Conservation (phyloP, 2,113 vertebrate species). For the Cebus imitator region DNA sequence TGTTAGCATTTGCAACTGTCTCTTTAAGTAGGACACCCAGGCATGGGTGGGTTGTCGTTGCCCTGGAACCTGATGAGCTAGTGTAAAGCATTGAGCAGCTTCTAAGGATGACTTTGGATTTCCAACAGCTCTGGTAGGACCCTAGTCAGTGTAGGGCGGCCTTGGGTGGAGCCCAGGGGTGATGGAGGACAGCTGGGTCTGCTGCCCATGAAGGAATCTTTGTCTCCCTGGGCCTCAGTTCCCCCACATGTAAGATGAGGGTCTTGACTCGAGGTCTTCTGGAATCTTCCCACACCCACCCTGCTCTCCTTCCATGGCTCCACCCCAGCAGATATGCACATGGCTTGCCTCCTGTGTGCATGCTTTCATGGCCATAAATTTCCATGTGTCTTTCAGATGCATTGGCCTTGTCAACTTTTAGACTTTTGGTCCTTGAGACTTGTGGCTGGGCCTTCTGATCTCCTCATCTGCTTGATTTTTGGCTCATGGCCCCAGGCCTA, state of each 20-base stretch:
- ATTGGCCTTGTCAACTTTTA: neutral
- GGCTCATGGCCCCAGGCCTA: rapidly evolving
- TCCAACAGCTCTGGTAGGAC: too few species aligned
- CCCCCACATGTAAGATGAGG: neutral
- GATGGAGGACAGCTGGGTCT: neutral
- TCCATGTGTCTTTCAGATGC: neutral
- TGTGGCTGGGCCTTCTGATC: neutral
- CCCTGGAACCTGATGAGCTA: neutral
- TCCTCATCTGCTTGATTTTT: neutral
- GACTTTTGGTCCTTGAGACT: neutral
- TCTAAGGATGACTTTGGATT: neutral
- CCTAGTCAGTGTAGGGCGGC: neutral
- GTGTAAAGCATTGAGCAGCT: neutral
- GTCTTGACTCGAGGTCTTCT: neutral
- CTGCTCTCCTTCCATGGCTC: neutral
- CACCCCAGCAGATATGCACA: neutral
- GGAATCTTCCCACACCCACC: neutral
- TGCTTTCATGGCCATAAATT: rapidly evolving
- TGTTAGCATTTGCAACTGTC: neutral
- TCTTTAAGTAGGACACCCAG: neutral
- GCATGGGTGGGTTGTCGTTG: too few species aligned
- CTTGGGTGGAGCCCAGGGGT: too few species aligned
- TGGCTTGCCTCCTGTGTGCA: neutral
- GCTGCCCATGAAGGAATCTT: neutral
- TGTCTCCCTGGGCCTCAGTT: neutral